These are phyloP conservation scores for Crematogaster levior DNA, from an alignment of 2,888 invertebrate genomes.

Conservation along the genomic window DNA sequence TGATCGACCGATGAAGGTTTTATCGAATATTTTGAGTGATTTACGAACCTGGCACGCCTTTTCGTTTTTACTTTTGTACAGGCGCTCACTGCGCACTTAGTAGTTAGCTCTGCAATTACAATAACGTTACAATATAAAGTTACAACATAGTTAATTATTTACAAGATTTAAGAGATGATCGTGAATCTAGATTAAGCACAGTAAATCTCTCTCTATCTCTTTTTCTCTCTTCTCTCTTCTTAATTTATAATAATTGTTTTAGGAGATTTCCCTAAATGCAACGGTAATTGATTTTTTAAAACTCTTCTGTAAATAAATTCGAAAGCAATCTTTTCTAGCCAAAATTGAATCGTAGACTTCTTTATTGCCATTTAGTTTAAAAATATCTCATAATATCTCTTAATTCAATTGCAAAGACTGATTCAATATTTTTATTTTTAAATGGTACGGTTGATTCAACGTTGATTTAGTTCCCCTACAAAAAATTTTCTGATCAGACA, in stretches of 20 bases:
- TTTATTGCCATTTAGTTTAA: neutral
- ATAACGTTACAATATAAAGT: conserved; percentile 70
- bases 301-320: neutral
- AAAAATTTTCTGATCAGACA: no score
- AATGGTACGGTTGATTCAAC: no score
- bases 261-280: neutral
- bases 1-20: conserved; percentile 10
- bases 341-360: neutral
- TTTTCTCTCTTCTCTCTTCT: neutral
- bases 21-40: conserved; percentile 66
- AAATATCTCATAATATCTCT: no score
- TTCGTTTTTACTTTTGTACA: conserved; percentile 74
- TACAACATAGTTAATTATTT: conserved; percentile 71
- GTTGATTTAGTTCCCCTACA: no score
- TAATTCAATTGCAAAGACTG: no score
- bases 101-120: conserved; percentile 72
- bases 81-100: conserved; percentile 71
- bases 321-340: neutral
- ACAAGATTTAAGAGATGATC: conserved; percentile 74
- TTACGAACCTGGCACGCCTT: conserved; percentile 73
- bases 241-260: neutral
- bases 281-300: no score
- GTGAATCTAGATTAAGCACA: conserved; percentile 70
- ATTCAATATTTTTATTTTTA: no score
- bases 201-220: neutral